Evolutionary conservation across 2,113 vertebrate genomes (phyloP).

Genomic region (Aramus guarauna): DNA sequence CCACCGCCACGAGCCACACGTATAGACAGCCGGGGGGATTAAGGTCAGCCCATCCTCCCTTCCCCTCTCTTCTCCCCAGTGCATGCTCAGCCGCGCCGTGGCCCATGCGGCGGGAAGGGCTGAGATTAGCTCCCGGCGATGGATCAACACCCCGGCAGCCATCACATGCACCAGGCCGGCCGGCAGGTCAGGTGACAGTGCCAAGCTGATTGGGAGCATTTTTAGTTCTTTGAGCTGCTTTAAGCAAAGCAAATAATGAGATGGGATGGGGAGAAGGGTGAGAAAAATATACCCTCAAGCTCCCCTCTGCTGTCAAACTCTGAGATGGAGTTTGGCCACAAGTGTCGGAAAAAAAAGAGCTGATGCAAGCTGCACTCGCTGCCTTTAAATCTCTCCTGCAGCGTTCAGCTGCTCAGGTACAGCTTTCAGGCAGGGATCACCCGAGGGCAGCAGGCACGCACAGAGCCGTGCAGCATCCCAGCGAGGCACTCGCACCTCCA

Average conservation of each 20-base stretch:
- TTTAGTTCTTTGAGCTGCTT: conserved; percentile 64
- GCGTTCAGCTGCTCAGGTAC: background rate
- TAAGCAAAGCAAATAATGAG: conserved; percentile 59
- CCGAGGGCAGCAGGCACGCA: background rate
- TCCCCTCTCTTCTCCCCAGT: background rate
- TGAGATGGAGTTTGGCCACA: background rate
- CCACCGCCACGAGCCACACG: background rate
- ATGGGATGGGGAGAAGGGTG: conserved; percentile 3
- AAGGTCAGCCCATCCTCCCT: conserved; percentile 62
- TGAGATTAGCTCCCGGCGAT: background rate
- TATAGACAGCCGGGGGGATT: conserved; percentile 23
- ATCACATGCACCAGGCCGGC: background rate
- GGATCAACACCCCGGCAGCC: background rate
- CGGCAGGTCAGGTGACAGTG: background rate
- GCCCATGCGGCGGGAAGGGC: background rate
- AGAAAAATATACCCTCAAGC: conserved; percentile 9
- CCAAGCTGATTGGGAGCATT: conserved; percentile 52
- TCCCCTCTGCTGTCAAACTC: conserved; percentile 1
- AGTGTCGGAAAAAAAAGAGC: background rate
- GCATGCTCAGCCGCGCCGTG: rapidly evolving
- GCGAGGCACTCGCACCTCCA: rapidly evolving
- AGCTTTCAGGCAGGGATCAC: background rate
- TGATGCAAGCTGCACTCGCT: background rate
- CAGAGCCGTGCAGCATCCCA: rapidly evolving
- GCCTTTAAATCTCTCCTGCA: background rate